Evolutionary conservation across 2,113 vertebrate genomes (phyloP).

Genomic region (Trematocara macrostoma): DNA sequence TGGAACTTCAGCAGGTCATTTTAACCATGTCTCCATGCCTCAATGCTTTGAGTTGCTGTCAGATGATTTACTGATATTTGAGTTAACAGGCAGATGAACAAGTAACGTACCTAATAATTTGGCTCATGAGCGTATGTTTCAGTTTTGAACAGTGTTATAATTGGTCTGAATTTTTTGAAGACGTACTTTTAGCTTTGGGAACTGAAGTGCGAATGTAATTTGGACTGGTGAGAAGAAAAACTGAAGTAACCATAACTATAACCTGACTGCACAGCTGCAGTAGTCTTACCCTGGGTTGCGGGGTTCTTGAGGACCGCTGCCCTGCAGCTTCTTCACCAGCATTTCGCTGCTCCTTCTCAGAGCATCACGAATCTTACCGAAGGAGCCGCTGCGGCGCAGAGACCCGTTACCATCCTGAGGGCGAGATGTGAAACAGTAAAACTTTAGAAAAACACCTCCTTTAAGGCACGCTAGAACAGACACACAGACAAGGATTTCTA

Average conservation of each 20-base stretch:
- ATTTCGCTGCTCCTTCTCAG: constrained; percentile 87
- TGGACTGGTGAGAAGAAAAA: neutral
- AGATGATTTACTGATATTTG: neutral
- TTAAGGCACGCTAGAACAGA: neutral
- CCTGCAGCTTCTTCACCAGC: constrained; percentile 88
- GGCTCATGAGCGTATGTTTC: rapidly evolving
- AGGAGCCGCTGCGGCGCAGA: constrained; percentile 81
- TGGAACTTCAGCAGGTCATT: neutral
- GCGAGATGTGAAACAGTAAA: neutral
- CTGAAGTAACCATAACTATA: neutral
- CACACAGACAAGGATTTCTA: neutral
- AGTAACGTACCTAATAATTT: neutral
- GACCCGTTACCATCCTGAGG: constrained; percentile 79
- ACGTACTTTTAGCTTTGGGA: neutral
- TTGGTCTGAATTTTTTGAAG: neutral
- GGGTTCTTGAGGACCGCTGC: constrained; percentile 79
- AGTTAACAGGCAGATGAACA: rapidly evolving
- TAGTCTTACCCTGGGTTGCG: constrained; percentile 78
- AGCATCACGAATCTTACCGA: constrained; percentile 84
- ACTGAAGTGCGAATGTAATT: neutral
- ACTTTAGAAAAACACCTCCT: neutral
- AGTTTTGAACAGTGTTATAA: neutral
- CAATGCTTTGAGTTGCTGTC: neutral
- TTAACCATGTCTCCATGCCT: neutral
- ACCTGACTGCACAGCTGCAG: neutral